Conservation (phyloP, 2,888 invertebrate genomes). For the Andricus quercusramuli region DNA sequence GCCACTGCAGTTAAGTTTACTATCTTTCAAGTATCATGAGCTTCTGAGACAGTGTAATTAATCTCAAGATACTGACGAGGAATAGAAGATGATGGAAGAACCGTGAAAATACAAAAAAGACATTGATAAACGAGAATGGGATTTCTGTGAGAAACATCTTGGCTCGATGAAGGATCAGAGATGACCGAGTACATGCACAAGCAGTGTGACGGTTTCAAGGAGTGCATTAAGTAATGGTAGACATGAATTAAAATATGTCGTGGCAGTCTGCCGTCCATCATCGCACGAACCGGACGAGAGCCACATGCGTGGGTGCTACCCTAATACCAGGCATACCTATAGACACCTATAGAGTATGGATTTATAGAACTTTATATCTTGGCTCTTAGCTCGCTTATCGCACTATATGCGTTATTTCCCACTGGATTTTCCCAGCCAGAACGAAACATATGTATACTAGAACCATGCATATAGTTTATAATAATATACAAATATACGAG, state of each 20-base stretch:
- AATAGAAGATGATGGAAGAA: too few species aligned
- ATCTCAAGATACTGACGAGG: too few species aligned
- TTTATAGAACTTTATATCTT: too few species aligned
- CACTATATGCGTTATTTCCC: slow-evolving; percentile 47
- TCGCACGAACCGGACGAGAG: slow-evolving; percentile 46
- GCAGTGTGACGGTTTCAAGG: slow-evolving; percentile 15
- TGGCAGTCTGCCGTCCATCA: slow-evolving; percentile 48
- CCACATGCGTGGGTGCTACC: slow-evolving; percentile 51
- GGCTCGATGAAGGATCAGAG: slow-evolving; percentile 14
- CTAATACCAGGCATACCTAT: slow-evolving; percentile 43
- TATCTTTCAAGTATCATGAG: too few species aligned
- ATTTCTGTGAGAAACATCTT: slow-evolving; percentile 25
- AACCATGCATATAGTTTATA: too few species aligned
- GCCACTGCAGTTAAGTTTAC: too few species aligned
- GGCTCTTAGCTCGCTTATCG: slow-evolving; percentile 42
- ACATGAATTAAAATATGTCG: slow-evolving; percentile 42
- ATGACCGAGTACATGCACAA: background rate
- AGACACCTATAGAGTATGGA: background rate
- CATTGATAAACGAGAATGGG: background rate
- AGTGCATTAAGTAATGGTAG: slow-evolving; percentile 32
- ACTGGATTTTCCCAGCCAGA: slow-evolving; percentile 45
- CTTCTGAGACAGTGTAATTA: too few species aligned
- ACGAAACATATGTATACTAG: too few species aligned
- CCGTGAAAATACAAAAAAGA: background rate
- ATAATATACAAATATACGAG: background rate